Evolutionary conservation across 1,140 invertebrate genomes (phyloP).

Genomic region (Anoplolepis gracilipes): DNA sequence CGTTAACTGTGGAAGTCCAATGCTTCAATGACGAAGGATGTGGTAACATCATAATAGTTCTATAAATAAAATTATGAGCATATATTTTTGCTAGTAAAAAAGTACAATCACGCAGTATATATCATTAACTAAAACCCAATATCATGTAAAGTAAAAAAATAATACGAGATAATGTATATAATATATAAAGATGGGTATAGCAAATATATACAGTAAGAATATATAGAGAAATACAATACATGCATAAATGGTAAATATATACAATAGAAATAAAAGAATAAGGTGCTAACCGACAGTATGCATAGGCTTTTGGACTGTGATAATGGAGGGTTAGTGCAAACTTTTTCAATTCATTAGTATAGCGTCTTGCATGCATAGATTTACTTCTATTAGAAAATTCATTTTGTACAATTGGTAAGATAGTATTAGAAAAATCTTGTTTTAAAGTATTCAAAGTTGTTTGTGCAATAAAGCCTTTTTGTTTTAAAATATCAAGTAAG

Average conservation of each 20-base stretch:
- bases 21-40: background rate
- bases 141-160: too few relatives aligned
- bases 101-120: too few relatives aligned
- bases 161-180: too few relatives aligned
- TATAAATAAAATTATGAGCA: background rate
- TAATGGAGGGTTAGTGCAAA: background rate
- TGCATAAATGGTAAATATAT: too few relatives aligned
- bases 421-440: background rate
- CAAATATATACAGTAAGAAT: too few relatives aligned
- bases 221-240: too few relatives aligned
- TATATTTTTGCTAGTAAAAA: too few relatives aligned
- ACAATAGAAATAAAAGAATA: background rate
- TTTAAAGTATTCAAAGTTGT: background rate
- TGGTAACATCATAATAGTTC: slow-evolving; percentile 1
- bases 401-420: background rate
- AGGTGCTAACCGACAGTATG: background rate
- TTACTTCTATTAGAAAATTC: background rate
- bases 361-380: background rate
- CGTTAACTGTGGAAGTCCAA: background rate
- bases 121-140: too few relatives aligned
- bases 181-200: too few relatives aligned
- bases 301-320: background rate
- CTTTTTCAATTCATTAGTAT: background rate
- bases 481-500: background rate
- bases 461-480: background rate